phyloP scores from a whole-genome alignment of 2,113 vertebrate genomes.

The Cromileptes altivelis region DNA sequence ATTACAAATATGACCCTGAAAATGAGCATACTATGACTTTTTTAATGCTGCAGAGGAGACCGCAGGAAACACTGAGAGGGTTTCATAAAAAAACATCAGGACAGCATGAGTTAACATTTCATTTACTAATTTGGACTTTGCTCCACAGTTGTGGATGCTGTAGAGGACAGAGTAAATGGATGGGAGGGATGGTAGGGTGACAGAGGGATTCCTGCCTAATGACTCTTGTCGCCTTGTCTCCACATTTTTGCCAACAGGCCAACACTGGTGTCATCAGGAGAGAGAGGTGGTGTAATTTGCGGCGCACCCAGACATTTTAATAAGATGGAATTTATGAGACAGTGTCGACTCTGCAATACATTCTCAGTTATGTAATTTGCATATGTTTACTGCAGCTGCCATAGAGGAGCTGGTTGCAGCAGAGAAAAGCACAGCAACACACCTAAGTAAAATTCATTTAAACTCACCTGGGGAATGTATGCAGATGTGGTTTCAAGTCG shows the following conservation, averaged over 20 bases:
- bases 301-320: slow-evolving; percentile 64
- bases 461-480: not conserved
- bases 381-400: slow-evolving; percentile 52
- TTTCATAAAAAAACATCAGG: slow-evolving; percentile 23
- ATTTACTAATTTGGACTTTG: slow-evolving; percentile 25
- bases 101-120: slow-evolving; percentile 14
- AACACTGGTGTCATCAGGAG: slow-evolving; percentile 51
- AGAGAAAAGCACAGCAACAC: not conserved
- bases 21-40: too few relatives aligned
- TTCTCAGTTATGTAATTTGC: slow-evolving; percentile 58
- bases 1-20: too few relatives aligned
- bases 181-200: slow-evolving; percentile 28
- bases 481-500: not conserved
- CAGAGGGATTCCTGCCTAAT: slow-evolving; percentile 58
- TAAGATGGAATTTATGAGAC: slow-evolving; percentile 64
- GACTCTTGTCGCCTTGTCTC: slow-evolving; percentile 56
- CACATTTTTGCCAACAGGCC: slow-evolving; percentile 54
- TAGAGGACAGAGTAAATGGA: slow-evolving; percentile 25
- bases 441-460: slow-evolving; percentile 1
- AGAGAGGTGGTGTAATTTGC: slow-evolving; percentile 41
- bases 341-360: slow-evolving; percentile 32
- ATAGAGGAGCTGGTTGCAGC: slow-evolving; percentile 4
- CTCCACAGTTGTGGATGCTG: slow-evolving; percentile 21
- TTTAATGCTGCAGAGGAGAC: slow-evolving; percentile 17
- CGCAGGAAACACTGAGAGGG: slow-evolving; percentile 29